Conservation (phyloP, 2,113 vertebrate species). For the Apteryx owenii region DNA sequence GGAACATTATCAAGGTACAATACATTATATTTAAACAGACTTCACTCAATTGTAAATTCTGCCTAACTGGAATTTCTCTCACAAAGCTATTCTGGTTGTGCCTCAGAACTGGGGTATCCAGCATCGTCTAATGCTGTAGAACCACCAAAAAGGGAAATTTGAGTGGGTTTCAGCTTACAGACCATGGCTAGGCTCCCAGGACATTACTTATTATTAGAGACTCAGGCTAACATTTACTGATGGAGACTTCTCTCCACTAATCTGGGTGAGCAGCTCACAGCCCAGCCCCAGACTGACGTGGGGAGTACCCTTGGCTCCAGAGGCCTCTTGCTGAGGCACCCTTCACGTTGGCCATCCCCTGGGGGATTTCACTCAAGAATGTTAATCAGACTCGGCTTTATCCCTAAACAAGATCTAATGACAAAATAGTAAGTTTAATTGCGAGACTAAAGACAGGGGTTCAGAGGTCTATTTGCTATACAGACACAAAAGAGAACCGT, state of each 20-base stretch:
- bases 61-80: not conserved
- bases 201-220: not conserved
- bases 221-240: fast-evolving
- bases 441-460: not conserved
- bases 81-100: not conserved
- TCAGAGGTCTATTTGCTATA: not conserved
- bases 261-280: not conserved
- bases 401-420: not conserved
- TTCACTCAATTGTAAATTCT: not conserved
- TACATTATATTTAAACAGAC: not conserved
- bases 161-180: not conserved
- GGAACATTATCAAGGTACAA: not conserved
- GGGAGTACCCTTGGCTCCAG: not conserved
- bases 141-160: not conserved
- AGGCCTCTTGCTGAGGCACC: not conserved
- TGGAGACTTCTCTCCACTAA: not conserved
- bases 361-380: not conserved
- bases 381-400: not conserved
- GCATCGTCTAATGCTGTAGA: not conserved
- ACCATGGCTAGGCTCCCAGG: not conserved
- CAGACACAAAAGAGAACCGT: not conserved
- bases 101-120: not conserved
- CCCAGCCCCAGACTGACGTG: fast-evolving
- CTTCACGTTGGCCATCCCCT: fast-evolving
- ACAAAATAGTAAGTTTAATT: not conserved